Base-by-base conservation (phyloP, 1,140 invertebrate genomes). In the Drosophila auraria region DNA sequence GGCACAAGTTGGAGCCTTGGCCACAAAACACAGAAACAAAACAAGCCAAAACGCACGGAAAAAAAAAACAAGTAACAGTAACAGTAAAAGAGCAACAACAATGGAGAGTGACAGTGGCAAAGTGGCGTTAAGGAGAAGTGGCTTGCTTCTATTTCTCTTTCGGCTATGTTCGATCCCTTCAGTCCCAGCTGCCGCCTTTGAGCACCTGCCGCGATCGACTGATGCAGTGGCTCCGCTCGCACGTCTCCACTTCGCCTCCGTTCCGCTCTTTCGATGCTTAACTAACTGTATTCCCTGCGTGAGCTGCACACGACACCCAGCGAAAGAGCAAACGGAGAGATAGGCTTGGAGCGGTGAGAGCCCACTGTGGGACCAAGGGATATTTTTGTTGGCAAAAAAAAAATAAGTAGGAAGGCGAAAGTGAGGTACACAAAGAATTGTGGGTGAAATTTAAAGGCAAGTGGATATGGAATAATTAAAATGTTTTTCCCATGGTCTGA, bases 281-380 rank as follows among this genome's bases (percentile, higher is more conserved):
- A 70, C 47, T 65, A 70, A 70, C 66, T 53, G 38, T 70, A 66
- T 40, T 30, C 33, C 53, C 20, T 40, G 17, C 54, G 15, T 14
- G 17, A 20, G 36, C 66, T 70, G 66, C 66, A 68, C 66, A 70
- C 66, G 66, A 66, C 60, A 51, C 49, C 27, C 66, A n/a, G 33
- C 17, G 23, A 23, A 30, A 25, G 45, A 40, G 58, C 17, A 17
- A 17, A 27, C 25, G 25, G 11, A 42, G 64, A 49, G 58, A 63
- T 50, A 66, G 42, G 20, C 20, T 11, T 5, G 8, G 15, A 36
- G 50, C 36, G 57, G n/a, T n/a, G 49, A 44, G 25, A 33, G 50
- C 27, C 27, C 25, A 33, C 25, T 9, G 25, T 47, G 58, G 58
- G n/a, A 2, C 40, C 12, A 8, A 12, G 7, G 2, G 7, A 30